These are phyloP conservation scores for Matsumurasca onukii DNA, from an alignment of 1,140 invertebrate species.

Conservation along the genomic window DNA sequence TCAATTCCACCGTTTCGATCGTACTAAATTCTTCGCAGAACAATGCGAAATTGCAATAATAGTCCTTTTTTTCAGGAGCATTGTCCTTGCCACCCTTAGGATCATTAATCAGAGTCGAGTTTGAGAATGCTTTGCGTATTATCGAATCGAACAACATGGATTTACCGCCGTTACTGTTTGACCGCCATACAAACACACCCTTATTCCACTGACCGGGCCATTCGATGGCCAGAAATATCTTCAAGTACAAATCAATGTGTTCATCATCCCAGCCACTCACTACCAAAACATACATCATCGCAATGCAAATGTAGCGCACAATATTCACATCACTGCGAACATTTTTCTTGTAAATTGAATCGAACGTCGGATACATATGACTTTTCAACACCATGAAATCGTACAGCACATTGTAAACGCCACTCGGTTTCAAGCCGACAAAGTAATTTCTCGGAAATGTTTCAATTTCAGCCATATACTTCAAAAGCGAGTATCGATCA, in stretches of 20 bases:
- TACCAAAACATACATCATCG: not conserved
- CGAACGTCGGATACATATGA: not conserved
- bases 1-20: not conserved
- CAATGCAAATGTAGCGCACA: not conserved
- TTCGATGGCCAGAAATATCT: constrained; percentile 7
- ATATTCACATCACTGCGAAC: not conserved
- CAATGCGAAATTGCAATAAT: not conserved
- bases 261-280: constrained; percentile 1
- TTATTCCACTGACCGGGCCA: constrained; percentile 14
- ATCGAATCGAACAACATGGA: not conserved
- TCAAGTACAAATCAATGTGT: not conserved
- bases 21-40: not conserved
- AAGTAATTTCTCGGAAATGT: not conserved
- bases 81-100: constrained; percentile 13
- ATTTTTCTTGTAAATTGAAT: not conserved
- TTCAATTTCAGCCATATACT: not conserved
- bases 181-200: not conserved
- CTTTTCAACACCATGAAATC: not conserved
- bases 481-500: not conserved
- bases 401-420: constrained; percentile 1
- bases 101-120: constrained; percentile 2
- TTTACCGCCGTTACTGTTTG: not conserved
- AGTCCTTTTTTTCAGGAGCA: constrained; percentile 5
- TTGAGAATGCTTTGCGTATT: not conserved
- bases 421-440: not conserved